Conservation (phyloP, 2,797 vertebrate species). For the Lycodopsis pacificus region DNA sequence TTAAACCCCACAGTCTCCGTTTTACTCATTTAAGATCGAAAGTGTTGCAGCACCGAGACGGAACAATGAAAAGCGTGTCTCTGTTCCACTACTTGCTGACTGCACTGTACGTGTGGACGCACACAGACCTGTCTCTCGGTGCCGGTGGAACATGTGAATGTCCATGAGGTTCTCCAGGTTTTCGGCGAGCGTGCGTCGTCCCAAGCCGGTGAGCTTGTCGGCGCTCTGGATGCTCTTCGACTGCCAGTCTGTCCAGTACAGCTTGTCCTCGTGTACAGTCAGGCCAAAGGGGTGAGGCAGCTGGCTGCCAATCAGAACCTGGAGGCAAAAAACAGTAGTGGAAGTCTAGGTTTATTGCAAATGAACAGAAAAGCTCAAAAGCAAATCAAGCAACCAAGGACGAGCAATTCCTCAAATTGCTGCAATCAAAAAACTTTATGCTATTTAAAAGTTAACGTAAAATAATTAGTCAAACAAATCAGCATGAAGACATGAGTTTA, state of each 20-base stretch:
- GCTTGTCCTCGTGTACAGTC: constrained; percentile 92
- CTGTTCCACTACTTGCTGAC: neutral
- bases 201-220: constrained; percentile 89
- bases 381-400: neutral
- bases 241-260: constrained; percentile 99
- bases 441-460: neutral
- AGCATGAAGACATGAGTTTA: neutral
- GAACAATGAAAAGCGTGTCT: neutral
- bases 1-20: neutral
- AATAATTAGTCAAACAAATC: neutral
- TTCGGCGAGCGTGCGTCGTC: constrained; percentile 89
- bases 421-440: neutral
- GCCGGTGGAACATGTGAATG: constrained; percentile 97
- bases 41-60: neutral
- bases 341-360: neutral
- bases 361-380: neutral
- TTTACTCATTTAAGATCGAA: neutral
- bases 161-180: constrained; percentile 99
- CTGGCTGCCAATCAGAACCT: constrained; percentile 96
- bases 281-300: constrained; percentile 97
- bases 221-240: constrained; percentile 98
- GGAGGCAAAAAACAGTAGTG: neutral
- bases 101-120: too few species aligned
- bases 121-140: constrained; percentile 87
- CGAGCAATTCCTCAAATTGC: neutral